Base-by-base conservation (phyloP, 2,797 vertebrate species). In the Chelmon rostratus region DNA sequence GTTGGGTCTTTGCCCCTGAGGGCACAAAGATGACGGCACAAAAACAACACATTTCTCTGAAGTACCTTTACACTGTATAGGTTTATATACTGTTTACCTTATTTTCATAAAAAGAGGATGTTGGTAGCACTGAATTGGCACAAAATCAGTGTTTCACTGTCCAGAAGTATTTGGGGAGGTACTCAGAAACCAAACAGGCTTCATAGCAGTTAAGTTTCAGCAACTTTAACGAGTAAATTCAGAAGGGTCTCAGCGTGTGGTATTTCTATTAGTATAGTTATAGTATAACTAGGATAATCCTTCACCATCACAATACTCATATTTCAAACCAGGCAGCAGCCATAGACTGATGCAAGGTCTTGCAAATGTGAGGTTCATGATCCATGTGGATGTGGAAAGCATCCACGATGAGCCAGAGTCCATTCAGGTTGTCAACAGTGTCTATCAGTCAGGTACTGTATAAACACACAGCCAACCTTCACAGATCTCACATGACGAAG, bases 381-480 rank as follows among this genome's bases (percentile, higher is more conserved):
- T 62, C 40, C 50, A 53, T 59, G 23, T 67, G 50, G 46, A 69
- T 79, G 61, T 88, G 86, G 89, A 79, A 86, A 44, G 0, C 8
- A 23, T 67, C 23, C 42, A 19, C 54, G 59, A 42, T 40, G 37
- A 86, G 49, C 38, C 82, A 88, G 73, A 89, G 88, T 89, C 85
- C 81, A 63, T 81, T 85, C 58, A 52, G 57, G 46, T 58, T 68
- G 71, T 86, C 76, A 88, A 85, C 77, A 82, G 50, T 74, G 40
- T 70, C 73, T 79, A 50, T 76, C 23, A 65, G 49, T 79, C 73
- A 73, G 44, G 53, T 74, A 86, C 73, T 86, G 79, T 83, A 78
- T 65, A 86, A 85, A 89, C 84, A 87, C 64, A 72, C 28, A 68
- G 23, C 1, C 61, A 73, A 71, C 66, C 54, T 80, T 63, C 38